Base-by-base conservation (phyloP, 64 coral and sea anemone genomes). In the Exaiptasia diaphana region DNA sequence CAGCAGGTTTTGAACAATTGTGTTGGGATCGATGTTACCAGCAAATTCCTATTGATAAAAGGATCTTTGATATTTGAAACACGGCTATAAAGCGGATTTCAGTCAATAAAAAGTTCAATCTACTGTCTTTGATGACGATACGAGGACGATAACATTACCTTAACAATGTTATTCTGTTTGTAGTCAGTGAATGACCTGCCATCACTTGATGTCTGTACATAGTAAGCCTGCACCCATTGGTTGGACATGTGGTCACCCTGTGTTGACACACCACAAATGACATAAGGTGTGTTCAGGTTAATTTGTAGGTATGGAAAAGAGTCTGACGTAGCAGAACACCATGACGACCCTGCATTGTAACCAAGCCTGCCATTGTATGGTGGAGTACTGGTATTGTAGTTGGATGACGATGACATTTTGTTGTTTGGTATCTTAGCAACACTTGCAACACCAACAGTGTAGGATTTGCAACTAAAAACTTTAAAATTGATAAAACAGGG, bases 161-260 rank as follows among this genome's bases (percentile, higher is more conserved):
- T 90, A 18, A 24, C 25, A 35, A 32, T 24, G 18, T n/a, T 56
- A 43, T 35, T 26, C 25, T 60, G 61, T 3, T 5, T 43, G 20
- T 91, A 91, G 48, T 74, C 24, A 55, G 29, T 69, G 65, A 79
- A 91, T 1, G 50, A 70, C 14, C 24, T 27, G 3, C 49, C 80
- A 67, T 79, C 58, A 20, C 4, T 77, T 20, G 80, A 91, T 58
- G 28, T 48, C 4, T 68, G 27, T 20, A 91, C 15, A 0, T 83
- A 35, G 43, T 83, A 91, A 55, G 50, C 70, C 40, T 54, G 56
- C 24, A 91, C 73, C 88, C 88, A 91, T 26, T 91, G 71, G 39
- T 78, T 53, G 48, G 63, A 38, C 65, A 50, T 31, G 10, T 70
- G 41, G 68, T 91, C 80, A 18, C 88, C 88, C 50, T 91, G 80